Base-by-base conservation (phyloP, 2,888 invertebrate genomes). In the Leptopilina drosophilae region DNA sequence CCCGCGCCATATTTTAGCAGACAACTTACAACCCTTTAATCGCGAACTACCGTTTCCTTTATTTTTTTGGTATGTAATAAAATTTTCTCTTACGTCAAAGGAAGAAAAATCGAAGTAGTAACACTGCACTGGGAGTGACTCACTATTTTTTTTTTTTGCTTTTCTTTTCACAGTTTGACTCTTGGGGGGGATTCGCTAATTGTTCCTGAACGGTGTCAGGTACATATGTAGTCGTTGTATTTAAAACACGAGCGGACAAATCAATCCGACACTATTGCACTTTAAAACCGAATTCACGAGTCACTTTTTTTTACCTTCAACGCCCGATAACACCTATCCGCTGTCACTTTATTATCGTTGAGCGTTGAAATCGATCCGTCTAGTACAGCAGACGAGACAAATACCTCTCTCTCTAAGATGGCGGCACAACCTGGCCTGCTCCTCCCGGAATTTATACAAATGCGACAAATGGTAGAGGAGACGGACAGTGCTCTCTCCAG, bases 1-100 rank as follows among this genome's bases (percentile, higher is more conserved):
- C 86, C 88, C 91, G 90, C 91, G 91, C 91, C 92, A 92, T 92
- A 92, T 90, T 92, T 92, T 90, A 56, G n/a, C 83, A 84, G 82
- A 84, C 85, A 86, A 85, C 84, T 85, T 84, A 66, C 84, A 80
- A 79, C 82, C 79, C 81, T 78, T 81, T 83, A 79, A 62, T n/a
- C 40, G 15, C 62, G 20, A 62, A 62, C 15, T 8, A 62, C 64
- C 9, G 42, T 76, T 76, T 46, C 42, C 64, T 64, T 12, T n/a
- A 8, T 5, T 53, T 14, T 64, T 64, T 20, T 56, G 11, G 59
- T 46, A 20, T 20, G 20, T 20, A 42, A 49, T 33, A 42, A 42
- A 42, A 8, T 42, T 42, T 42, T 42, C 42, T 8, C 42, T 42
- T 5, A 42, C 42, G 3, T 42, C 42, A 42, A 42, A 42, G 11